Percentiles rank a stretch among this genome's conserved stretches.
Conservation (phyloP, 1,140 invertebrate species). For the Macrobrachium rosenbergii region DNA sequence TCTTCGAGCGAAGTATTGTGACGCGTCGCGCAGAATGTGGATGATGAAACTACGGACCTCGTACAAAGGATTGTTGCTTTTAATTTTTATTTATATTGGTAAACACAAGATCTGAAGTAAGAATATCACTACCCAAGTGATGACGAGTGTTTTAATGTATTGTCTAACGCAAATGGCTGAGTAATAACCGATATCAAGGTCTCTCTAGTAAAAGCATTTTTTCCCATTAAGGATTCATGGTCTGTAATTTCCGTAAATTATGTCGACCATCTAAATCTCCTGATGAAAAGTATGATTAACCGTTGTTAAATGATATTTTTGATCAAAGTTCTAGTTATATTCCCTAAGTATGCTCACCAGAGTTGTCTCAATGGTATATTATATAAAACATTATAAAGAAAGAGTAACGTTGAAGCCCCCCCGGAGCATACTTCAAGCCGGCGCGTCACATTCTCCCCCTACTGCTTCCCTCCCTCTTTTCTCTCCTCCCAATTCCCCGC, state of each 20-base stretch:
- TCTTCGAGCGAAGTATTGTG: slow-evolving; percentile 62
- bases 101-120: not conserved
- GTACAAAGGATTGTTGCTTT: slow-evolving; percentile 41
- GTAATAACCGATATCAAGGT: not conserved
- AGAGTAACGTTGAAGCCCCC: not conserved
- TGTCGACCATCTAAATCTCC: not conserved
- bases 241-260: slow-evolving; percentile 56
- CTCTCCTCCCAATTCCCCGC: slow-evolving; percentile 45
- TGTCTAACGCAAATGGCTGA: not conserved
- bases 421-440: slow-evolving; percentile 30
- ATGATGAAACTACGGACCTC: slow-evolving; percentile 55
- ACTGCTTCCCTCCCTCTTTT: slow-evolving; percentile 6
- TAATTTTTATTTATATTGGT: slow-evolving; percentile 15
- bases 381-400: slow-evolving; percentile 16
- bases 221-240: slow-evolving; percentile 56
- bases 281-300: too few species aligned
- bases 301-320: too few species aligned
- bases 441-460: slow-evolving; percentile 45
- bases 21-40: slow-evolving; percentile 47
- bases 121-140: not conserved
- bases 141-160: not conserved
- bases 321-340: too few species aligned
- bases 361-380: too few species aligned
- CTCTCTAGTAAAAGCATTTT: slow-evolving; percentile 16
- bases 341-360: too few species aligned